A percentile compares a stretch with the other conserved stretches of the same genome.
These are phyloP conservation scores for Sphaeridia pumilis DNA, from an alignment of 2,888 invertebrate species.

Conservation along the genomic window DNA sequence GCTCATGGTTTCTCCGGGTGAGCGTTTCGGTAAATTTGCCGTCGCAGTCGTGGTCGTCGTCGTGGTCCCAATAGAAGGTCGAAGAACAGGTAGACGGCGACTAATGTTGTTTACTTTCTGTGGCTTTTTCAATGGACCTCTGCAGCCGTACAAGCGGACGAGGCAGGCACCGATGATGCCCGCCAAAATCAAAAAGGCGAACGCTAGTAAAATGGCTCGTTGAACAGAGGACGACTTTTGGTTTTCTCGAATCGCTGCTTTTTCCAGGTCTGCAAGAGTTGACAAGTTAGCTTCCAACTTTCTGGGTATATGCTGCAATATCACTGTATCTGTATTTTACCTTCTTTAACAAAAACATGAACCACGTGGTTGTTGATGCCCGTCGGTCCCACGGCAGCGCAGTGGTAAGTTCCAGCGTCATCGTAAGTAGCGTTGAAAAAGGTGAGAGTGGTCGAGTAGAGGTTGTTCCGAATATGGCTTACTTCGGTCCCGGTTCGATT, in stretches of 20 bases:
- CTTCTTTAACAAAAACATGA: conserved; percentile 21
- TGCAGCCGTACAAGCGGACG: conserved; percentile 28
- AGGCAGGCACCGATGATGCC: conserved; percentile 23
- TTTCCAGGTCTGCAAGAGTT: background rate
- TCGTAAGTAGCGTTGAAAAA: conserved; percentile 26
- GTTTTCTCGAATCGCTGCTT: conserved; percentile 3
- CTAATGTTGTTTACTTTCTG: background rate
- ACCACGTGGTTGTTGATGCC: conserved; percentile 29
- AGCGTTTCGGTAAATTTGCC: conserved; percentile 25
- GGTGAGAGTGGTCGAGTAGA: conserved; percentile 24
- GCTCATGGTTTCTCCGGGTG: conserved; percentile 28
- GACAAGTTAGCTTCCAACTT: background rate
- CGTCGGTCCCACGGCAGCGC: conserved; percentile 26
- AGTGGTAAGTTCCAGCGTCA: conserved; percentile 29
- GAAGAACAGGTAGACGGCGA: background rate
- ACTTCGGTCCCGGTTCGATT: conserved; percentile 21
- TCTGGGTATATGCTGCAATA: background rate
- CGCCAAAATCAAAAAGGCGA: conserved; percentile 29
- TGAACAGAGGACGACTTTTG: conserved; percentile 20
- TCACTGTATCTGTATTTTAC: conserved; percentile 1
- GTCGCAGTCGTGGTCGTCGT: conserved; percentile 12
- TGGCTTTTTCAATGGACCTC: conserved; percentile 13
- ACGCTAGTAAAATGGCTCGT: conserved; percentile 27
- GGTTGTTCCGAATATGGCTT: conserved; percentile 19
- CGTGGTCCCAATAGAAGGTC: background rate